Evolutionary conservation across 2,113 vertebrate genomes (phyloP), one percentile per base, ranked within the genome.

Genomic region (Salvelinus alpinus): DNA sequence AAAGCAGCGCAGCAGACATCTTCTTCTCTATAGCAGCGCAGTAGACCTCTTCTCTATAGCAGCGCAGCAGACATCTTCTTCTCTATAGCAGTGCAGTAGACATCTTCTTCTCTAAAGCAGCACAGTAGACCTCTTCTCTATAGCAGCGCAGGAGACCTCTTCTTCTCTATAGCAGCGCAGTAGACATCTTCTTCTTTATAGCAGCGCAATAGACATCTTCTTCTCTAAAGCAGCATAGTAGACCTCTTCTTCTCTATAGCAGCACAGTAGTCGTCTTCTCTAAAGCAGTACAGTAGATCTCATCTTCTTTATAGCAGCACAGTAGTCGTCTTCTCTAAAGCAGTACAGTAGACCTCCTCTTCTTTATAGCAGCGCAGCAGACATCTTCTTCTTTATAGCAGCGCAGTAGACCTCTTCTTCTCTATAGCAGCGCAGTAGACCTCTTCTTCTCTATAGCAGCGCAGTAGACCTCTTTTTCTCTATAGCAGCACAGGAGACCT

Each of bases 41-140:
- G 67, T 74, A 84, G 74, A 38, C 34, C 34, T 38, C 5, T 38
- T 38, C 34, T 38, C 34, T 38, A 8, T 8, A 79, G 82, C 66
- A 78, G 81, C 54, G 78, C 80, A 79, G 67, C 73, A 84, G 74
- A 86, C 83, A 3, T 29, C 27, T 80, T 71, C 77, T 67, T 38
- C 34, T 38, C 1, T 38, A 25, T 73, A 79, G 73, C 75, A 79
- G 64, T 51, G 1, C 7, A 38, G 34, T 38, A 38, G 34, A 38
- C 34, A 7, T 29, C 6, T 38, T 29, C 34, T 38, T 38, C 34
- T 38, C 7, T 38, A 7, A 1, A 79, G 80, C 66, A 78, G 80
- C 60, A 78, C 80, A 79, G 67, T 74, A 84, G 74, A 87, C 83
- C 82, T 70, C 77, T 67, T 34, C 5, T 34, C 6, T 34, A 25